Evolutionary conservation across 2,888 invertebrate genomes (phyloP).

Genomic region (Ceriagrion tenellum): DNA sequence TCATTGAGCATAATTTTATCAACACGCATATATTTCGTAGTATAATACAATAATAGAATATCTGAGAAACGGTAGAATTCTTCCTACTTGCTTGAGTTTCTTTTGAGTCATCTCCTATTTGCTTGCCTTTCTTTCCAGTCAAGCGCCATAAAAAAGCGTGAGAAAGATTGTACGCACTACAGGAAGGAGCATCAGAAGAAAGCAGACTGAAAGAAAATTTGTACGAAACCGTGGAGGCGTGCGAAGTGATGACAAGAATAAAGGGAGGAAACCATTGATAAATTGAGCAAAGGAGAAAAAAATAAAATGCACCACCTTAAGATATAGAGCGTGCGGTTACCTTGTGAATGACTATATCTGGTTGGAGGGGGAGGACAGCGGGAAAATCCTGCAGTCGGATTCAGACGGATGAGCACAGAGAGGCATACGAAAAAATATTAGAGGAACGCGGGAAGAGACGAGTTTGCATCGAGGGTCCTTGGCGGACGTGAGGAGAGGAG

Average conservation of each 20-base stretch:
- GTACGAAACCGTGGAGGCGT: slow-evolving; percentile 23
- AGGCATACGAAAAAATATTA: slow-evolving; percentile 3
- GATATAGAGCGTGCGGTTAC: slow-evolving; percentile 26
- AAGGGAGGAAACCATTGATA: not conserved
- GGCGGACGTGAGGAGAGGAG: slow-evolving; percentile 24
- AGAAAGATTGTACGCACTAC: not conserved
- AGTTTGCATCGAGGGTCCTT: slow-evolving; percentile 19
- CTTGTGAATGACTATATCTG: slow-evolving; percentile 45
- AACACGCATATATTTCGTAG: too few relatives aligned
- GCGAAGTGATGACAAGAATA: slow-evolving; percentile 13
- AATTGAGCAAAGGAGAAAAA: not conserved
- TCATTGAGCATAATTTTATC: too few relatives aligned
- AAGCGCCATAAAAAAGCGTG: not conserved
- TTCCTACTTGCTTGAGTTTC: too few relatives aligned
- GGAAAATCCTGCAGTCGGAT: not conserved
- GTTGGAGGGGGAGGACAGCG: not conserved
- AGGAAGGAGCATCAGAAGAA: not conserved
- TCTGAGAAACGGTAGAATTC: too few relatives aligned
- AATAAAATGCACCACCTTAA: not conserved
- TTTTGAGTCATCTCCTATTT: too few relatives aligned
- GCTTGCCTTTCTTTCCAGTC: too few relatives aligned
- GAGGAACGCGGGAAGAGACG: slow-evolving; percentile 10
- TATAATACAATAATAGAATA: too few relatives aligned
- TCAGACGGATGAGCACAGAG: slow-evolving; percentile 44
- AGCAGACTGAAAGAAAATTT: not conserved